Evolutionary conservation across 2,888 invertebrate genomes (phyloP).

Genomic region (Rhodophaea formosa): DNA sequence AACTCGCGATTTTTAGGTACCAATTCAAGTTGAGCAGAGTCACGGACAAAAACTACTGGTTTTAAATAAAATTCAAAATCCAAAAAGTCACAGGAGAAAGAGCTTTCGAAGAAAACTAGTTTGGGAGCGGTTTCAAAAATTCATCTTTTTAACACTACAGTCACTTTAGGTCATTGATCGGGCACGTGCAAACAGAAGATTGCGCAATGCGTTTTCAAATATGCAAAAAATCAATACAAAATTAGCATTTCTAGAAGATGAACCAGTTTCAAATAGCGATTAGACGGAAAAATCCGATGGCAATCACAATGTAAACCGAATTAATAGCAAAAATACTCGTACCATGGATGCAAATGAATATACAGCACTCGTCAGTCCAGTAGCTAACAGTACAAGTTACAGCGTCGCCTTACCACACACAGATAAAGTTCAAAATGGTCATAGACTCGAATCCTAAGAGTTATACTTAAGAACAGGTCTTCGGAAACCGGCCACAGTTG

Average conservation of each 20-base stretch:
- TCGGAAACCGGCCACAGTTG: constrained; percentile 44
- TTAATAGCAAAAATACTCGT: background rate
- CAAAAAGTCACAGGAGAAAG: background rate
- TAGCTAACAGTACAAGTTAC: background rate
- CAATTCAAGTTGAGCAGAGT: no score
- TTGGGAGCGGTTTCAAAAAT: background rate
- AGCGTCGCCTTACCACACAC: background rate
- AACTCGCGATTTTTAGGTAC: no score
- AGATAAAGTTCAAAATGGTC: constrained; percentile 20
- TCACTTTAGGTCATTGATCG: background rate
- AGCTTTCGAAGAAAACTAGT: background rate
- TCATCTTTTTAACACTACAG: background rate
- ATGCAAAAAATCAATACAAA: background rate
- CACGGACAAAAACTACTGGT: no score
- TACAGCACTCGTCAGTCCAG: background rate
- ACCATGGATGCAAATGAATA: background rate
- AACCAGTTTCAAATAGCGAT: background rate
- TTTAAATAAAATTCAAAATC: background rate
- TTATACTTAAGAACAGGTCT: constrained; percentile 51
- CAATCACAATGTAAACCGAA: background rate
- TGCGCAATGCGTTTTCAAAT: background rate
- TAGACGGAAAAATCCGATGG: constrained; percentile 9
- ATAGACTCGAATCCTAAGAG: background rate
- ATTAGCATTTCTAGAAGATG: background rate
- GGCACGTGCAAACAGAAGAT: background rate